Evolutionary conservation across 2,797 vertebrate genomes (phyloP).

Genomic region (Euthynnus affinis): DNA sequence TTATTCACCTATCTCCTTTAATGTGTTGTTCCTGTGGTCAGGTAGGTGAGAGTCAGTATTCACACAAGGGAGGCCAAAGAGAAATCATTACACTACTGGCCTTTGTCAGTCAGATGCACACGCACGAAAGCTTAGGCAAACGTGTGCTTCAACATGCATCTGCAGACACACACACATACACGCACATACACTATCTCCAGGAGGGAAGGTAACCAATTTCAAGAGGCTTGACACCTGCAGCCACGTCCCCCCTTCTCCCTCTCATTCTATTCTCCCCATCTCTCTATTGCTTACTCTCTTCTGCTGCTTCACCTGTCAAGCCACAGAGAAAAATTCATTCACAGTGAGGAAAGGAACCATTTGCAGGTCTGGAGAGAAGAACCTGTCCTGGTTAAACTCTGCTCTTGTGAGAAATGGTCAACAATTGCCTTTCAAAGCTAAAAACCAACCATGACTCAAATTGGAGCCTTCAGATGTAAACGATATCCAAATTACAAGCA

Average conservation of each 20-base stretch:
- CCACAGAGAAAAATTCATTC: constrained; percentile 67
- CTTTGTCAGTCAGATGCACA: constrained; percentile 31
- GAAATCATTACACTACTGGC: constrained; percentile 53
- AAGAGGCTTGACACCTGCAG: constrained; percentile 73
- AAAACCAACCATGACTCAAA: constrained; percentile 7
- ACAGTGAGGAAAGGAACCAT: constrained; percentile 65
- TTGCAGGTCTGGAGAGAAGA: constrained; percentile 62
- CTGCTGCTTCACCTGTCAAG: constrained; percentile 65
- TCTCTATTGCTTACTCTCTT: constrained; percentile 37
- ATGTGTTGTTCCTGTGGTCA: constrained; percentile 65
- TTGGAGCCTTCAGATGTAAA: neutral
- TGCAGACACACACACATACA: constrained; percentile 26
- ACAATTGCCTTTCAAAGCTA: constrained; percentile 24
- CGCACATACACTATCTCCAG: constrained; percentile 41
- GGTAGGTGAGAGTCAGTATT: constrained; percentile 45
- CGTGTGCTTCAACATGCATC: neutral
- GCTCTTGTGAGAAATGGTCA: constrained; percentile 44
- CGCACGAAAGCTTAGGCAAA: constrained; percentile 12
- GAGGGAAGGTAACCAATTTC: constrained; percentile 77
- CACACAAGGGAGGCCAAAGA: constrained; percentile 60
- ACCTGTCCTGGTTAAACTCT: constrained; percentile 34
- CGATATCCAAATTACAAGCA: neutral
- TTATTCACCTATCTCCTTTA: constrained; percentile 65
- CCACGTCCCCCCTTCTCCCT: constrained; percentile 37
- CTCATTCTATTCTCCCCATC: constrained; percentile 18